These are phyloP conservation scores for Pogona vitticeps DNA, from an alignment of 2,113 vertebrate species.

Conservation along the genomic window DNA sequence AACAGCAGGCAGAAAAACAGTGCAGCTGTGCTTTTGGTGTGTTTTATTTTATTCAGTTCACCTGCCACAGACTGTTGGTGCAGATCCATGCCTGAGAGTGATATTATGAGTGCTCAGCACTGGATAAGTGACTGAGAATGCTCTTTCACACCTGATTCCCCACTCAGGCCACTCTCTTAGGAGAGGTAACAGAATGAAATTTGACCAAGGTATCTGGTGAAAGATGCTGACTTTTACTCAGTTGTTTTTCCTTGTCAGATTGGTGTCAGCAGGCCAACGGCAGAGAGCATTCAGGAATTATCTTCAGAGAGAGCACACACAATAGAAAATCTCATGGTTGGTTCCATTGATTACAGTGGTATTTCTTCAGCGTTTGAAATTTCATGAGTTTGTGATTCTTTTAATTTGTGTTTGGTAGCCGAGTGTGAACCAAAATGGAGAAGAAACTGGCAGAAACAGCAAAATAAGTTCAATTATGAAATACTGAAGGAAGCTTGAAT, in stretches of 20 bases:
- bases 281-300: background rate
- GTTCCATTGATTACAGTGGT: background rate
- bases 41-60: background rate
- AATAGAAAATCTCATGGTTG: background rate
- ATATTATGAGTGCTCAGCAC: background rate
- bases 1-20: background rate
- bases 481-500: background rate
- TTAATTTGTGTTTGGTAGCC: background rate
- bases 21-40: background rate
- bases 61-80: background rate
- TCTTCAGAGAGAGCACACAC: background rate
- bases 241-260: background rate
- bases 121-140: background rate
- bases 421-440: background rate
- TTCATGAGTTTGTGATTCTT: background rate
- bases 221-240: background rate
- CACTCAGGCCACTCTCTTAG: background rate
- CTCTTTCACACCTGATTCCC: background rate
- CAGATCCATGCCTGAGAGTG: background rate
- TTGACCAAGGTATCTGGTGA: background rate
- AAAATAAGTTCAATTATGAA: background rate
- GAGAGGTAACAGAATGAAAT: background rate
- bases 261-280: background rate
- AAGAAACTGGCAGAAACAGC: background rate
- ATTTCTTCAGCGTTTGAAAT: background rate